A percentile compares a stretch with the other conserved stretches of the same genome.
phyloP scores from a whole-genome alignment of 2,113 vertebrate genomes.

The Pseudolaguvia tuberculata region DNA sequence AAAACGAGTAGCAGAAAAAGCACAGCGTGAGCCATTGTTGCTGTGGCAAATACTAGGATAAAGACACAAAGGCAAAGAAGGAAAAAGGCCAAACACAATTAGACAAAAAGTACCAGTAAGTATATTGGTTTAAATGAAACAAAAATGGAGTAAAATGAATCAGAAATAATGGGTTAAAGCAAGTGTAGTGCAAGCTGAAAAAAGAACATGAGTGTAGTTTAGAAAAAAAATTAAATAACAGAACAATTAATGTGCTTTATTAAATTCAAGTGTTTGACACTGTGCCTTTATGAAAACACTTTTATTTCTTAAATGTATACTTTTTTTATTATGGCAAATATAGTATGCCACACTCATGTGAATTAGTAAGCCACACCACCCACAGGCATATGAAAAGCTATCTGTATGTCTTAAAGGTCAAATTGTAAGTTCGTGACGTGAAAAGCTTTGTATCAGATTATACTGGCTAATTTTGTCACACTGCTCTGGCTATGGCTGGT shows the following conservation, averaged over 20 bases:
- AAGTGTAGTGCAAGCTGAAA: neutral
- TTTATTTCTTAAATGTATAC: neutral
- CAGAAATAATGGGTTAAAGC: neutral
- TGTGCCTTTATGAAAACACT: conserved; percentile 50
- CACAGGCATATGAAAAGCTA: no score
- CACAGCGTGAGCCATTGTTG: neutral
- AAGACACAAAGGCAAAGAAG: neutral
- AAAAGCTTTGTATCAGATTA: no score
- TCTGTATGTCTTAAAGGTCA: no score
- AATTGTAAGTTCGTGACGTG: no score
- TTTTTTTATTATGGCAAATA: neutral
- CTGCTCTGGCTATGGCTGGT: no score
- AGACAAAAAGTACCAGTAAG: neutral
- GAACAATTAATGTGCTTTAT: no score
- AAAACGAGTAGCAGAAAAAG: conserved; percentile 10
- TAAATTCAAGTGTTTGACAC: conserved; percentile 50
- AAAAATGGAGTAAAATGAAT: neutral
- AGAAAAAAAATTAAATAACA: no score
- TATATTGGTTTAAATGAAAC: conserved; percentile 2
- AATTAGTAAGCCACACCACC: no score
- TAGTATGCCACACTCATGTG: conserved; percentile 41
- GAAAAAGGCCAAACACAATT: conserved; percentile 1
- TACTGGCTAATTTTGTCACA: no score
- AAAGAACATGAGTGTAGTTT: no score
- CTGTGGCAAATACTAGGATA: neutral